Evolutionary conservation across 2,113 vertebrate genomes (phyloP).

Genomic region (Arizona elegans): DNA sequence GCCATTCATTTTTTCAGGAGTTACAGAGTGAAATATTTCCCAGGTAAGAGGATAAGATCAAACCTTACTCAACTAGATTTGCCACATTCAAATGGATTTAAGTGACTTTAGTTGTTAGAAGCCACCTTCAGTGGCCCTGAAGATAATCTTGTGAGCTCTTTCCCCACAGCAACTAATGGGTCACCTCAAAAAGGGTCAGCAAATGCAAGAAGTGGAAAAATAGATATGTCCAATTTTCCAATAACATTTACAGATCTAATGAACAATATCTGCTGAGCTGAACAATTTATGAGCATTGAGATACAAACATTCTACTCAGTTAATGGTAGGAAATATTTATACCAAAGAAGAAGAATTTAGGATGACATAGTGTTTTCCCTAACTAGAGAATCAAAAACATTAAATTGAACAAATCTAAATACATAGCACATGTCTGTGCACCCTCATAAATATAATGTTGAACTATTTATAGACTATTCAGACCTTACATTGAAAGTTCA

Average conservation of each 20-base stretch:
- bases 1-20: background rate
- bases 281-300: background rate
- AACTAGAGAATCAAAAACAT: background rate
- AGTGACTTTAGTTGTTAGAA: background rate
- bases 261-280: background rate
- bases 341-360: slow-evolving; percentile 1
- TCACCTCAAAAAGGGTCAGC: background rate
- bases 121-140: background rate
- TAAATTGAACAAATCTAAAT: background rate
- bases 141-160: background rate
- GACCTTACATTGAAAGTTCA: background rate
- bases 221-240: background rate
- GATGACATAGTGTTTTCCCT: background rate
- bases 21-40: background rate
- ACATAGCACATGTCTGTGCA: background rate
- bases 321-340: background rate
- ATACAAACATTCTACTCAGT: background rate
- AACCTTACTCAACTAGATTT: background rate
- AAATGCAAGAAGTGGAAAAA: background rate
- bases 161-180: background rate
- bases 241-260: background rate
- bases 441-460: background rate
- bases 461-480: background rate
- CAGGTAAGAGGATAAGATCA: background rate
- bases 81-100: background rate